Conservation (phyloP, 1,140 invertebrate genomes). For the Galendromus occidentalis region DNA sequence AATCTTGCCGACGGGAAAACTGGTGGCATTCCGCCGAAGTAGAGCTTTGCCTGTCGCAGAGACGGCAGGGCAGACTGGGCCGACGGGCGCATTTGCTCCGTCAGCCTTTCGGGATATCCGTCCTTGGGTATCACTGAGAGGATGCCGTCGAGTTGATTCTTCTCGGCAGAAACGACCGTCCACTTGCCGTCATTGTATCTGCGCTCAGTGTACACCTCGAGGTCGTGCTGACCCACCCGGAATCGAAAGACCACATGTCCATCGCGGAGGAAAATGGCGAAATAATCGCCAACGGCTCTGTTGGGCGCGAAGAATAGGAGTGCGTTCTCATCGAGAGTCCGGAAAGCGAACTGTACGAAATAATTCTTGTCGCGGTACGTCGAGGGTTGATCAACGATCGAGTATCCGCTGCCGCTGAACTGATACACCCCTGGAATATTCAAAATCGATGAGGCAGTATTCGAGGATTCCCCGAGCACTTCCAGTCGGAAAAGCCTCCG, state of each 20-base stretch:
- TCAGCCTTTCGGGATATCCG: conserved; percentile 38
- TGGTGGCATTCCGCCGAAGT: conserved; percentile 58
- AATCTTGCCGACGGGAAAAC: conserved; percentile 31
- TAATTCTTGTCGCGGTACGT: conserved; percentile 49
- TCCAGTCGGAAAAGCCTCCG: too few relatives aligned
- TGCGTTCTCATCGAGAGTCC: conserved; percentile 67
- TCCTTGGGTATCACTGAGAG: conserved; percentile 13
- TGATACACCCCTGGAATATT: conserved; percentile 29
- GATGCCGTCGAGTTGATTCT: conserved; percentile 20
- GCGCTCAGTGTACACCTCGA: conserved; percentile 44
- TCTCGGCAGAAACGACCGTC: conserved; percentile 45
- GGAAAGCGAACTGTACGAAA: conserved; percentile 54
- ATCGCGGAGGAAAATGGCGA: conserved; percentile 16
- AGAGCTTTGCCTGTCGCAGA: conserved; percentile 29
- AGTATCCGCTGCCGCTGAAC: conserved; percentile 58
- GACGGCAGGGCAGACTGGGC: conserved; percentile 41
- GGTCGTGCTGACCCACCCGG: not conserved
- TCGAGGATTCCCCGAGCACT: too few relatives aligned
- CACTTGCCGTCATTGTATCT: conserved; percentile 62
- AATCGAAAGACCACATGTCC: conserved; percentile 14
- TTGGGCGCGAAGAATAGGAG: conserved; percentile 62
- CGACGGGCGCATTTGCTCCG: conserved; percentile 34
- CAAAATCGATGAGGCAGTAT: too few relatives aligned
- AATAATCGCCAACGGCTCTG: conserved; percentile 31
- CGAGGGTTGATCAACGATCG: conserved; percentile 39